Base-by-base conservation (phyloP, 2,113 vertebrate genomes). In the Phyllostomus hastatus region DNA sequence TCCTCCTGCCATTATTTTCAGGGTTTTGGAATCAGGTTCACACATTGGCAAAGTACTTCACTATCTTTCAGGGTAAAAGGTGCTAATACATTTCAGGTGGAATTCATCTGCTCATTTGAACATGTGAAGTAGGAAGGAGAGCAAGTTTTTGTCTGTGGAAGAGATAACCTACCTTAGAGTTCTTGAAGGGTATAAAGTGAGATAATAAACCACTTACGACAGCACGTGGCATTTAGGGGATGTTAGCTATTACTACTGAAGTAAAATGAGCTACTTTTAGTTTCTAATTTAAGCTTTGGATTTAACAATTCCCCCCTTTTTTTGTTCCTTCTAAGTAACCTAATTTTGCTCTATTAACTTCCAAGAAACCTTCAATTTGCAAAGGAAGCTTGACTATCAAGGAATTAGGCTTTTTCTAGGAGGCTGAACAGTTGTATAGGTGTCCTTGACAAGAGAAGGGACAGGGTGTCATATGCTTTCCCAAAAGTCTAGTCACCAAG, bases 201-300 rank as follows among this genome's bases (percentile, higher is more conserved):
- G 12, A 80, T 88, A 94, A 83, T 87, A 52, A 96, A 88, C 17
- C 50, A 90, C 70, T 50, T 75, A 87, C 88, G 79, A 83, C 12
- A 79, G 26, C 16, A 6, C 20, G 15, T 76, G 76, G 31, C 43
- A 66, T 72, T 92, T 64, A 90, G 83, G 75, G 91, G 94, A 86
- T 46, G 43, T 79, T 87, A 67, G 43, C 46, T 72, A n/a, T 90
- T 85, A 86, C 89, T 91, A 93, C 2, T 54, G 54, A 88, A 67
- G 96, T 64, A 75, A 92, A 95, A 84, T 31, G 33, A 95, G 73
- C 69, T 87, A 64, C 46, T 75, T 79, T 91, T 67, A 54, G n/a
- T 84, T 95, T 96, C 80, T 84, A 95, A 94, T 61, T 91, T 89
- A 93, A 69, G 64, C 50, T 92, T 95, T 88, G 90, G 6, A 41